Base-by-base conservation (phyloP, 2,113 vertebrate genomes). In the Agapornis roseicollis region DNA sequence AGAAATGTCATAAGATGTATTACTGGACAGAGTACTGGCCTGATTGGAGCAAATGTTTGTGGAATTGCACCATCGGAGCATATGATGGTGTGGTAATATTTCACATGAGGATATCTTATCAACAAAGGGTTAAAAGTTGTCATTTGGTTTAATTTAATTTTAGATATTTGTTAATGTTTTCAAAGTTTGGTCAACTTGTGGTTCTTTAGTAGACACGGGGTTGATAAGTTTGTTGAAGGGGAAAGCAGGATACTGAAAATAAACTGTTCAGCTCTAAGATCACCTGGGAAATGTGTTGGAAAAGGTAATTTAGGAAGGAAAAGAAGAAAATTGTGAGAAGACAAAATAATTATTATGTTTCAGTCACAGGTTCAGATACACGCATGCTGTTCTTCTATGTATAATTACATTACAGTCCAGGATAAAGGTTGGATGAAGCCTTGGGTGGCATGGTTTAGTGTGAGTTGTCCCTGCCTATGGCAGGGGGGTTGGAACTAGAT, bases 311-410 rank as follows among this genome's bases (percentile, higher is more conserved):
- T 42, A 5, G 2, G 6, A 17, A 39, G 10, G 7, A 3, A 1
- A 4, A 15, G 42, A 49, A 35, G 56, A 39, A 80, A 80, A 58
- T 17, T n/a, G 19, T 10, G 23, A 78, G 46, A 70, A 11, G 6
- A 71, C 16, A 35, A 90, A 84, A 56, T 24, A 68, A 35, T 84
- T 47, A 42, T 52, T 11, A 28, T 42, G 19, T 89, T 84, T 74
- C 22, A 73, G 1, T 72, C 0, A 0, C 17, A 46, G 64, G 7
- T 29, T 31, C 25, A 7, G 18, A 31, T 27, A 23, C 33, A 64
- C 5, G 14, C 29, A 29, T 37, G 53, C 56, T 94, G 5, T 65
- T 89, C 37, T 73, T 80, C 87, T 63, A 9, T 15, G 39, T 91
- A 39, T 68, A 93, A 71, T 85, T 52, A 61, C 53, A 13, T 89